Percentiles rank a stretch among this genome's conserved stretches.
Conservation (phyloP, 2,797 vertebrate species). For the Miichthys miiuy region DNA sequence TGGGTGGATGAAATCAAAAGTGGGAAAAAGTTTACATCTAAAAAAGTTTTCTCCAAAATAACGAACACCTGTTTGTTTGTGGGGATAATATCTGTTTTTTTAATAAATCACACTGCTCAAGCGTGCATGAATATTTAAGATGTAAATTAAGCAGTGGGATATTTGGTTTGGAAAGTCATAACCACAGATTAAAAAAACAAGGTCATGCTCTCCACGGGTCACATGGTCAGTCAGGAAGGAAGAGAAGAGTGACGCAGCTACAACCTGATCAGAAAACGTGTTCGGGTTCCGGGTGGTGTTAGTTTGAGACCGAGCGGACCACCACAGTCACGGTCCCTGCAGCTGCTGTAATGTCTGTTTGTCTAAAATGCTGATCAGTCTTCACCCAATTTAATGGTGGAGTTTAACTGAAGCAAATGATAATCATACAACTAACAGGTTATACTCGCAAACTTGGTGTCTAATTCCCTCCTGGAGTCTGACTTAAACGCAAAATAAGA, state of each 20-base stretch:
- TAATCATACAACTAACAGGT: background rate
- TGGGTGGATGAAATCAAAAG: background rate
- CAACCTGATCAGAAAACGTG: background rate
- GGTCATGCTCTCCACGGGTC: background rate
- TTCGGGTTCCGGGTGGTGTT: constrained; percentile 1
- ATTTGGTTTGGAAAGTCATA: background rate
- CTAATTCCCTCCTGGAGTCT: background rate
- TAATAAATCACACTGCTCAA: background rate
- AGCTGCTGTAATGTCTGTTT: background rate
- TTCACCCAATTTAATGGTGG: background rate
- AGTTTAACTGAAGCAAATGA: background rate
- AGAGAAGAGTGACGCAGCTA: constrained; percentile 30
- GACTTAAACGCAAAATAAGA: background rate
- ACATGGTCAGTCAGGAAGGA: constrained; percentile 19
- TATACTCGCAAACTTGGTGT: background rate
- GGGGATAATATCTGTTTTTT: background rate
- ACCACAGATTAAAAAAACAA: too few relatives aligned
- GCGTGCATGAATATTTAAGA: background rate
- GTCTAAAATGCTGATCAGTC: background rate
- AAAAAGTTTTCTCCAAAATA: background rate
- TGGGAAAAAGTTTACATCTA: background rate
- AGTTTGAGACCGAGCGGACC: background rate
- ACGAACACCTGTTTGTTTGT: background rate
- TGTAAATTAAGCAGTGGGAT: background rate
- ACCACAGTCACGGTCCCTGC: too few relatives aligned